Evolutionary conservation across 30 jellyfish, hydroid and myxozoan genomes (phyloP).

Genomic region (Chironex yamaguchii): DNA sequence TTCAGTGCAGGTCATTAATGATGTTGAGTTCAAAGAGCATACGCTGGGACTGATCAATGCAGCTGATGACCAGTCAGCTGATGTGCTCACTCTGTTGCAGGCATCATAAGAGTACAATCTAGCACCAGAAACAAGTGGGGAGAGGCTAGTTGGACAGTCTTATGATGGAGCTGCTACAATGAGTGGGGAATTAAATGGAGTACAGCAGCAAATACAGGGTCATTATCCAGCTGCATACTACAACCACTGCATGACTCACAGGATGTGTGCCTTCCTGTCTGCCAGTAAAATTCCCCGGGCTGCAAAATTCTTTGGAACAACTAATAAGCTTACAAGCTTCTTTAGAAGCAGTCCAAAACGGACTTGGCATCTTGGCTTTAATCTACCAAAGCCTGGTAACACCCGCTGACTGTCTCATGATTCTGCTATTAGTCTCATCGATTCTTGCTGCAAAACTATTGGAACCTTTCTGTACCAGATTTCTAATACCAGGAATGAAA

Average conservation of each 20-base stretch:
- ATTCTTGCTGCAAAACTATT: slow-evolving; percentile 11
- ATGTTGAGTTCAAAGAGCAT: too few species aligned
- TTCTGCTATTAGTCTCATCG: not conserved
- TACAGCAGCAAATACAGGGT: slow-evolving; percentile 5
- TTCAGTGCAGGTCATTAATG: too few species aligned
- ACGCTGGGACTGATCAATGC: too few species aligned
- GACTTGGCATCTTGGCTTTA: not conserved
- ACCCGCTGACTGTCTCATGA: slow-evolving; percentile 8
- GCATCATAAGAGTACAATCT: not conserved
- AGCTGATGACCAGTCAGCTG: slow-evolving; percentile 15
- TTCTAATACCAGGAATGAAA: not conserved
- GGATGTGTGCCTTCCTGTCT: slow-evolving; percentile 23
- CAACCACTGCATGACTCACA: slow-evolving; percentile 14
- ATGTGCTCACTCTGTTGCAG: not conserved
- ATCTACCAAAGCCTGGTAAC: slow-evolving; percentile 47
- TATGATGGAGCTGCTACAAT: not conserved
- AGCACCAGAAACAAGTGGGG: not conserved
- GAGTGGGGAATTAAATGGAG: slow-evolving; percentile 20
- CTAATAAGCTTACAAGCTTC: not conserved
- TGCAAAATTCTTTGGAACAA: slow-evolving; percentile 5
- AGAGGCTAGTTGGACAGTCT: too few species aligned
- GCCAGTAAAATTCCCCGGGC: not conserved
- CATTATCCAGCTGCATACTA: slow-evolving; percentile 14
- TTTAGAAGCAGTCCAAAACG: slow-evolving; percentile 43
- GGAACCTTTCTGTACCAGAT: slow-evolving; percentile 9